Evolutionary conservation across 2,113 vertebrate species (phyloP), one percentile per base, ranked within the genome.

Genomic region (Tragelaphus imberbis): DNA sequence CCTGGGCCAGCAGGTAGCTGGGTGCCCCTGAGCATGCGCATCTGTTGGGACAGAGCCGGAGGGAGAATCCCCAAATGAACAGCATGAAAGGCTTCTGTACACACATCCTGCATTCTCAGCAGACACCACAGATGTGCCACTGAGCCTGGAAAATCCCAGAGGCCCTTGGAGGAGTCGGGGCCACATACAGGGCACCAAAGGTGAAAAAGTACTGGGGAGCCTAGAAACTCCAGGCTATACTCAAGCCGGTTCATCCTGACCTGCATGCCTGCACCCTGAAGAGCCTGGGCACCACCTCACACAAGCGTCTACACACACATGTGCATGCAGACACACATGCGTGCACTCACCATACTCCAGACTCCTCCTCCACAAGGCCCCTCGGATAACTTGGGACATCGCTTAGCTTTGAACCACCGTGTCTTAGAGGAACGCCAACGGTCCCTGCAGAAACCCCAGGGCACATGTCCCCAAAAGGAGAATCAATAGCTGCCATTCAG

Each of bases 71-170:
- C 15, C 0, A 0, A 53, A 4, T 36, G 40, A 13, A 15, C 33
- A 51, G 77, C n/a, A 4, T 3, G 1, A 17, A n/a, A 23, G 21
- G 55, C 15, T 47, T 47, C 28, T 58, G 19, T 12, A 3, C 11
- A 16, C 25, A 68, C 77, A 10, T 0, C 9, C 15, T 13, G 65
- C 28, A 15, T 47, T 68, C 94, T 84, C 47, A 33, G 2, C 17
- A 15, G 84, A n/a, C 17, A 59, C 21, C 65, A 75, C 40, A 88
- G 53, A 33, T 3, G 23, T 15, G 36, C 19, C 15, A 7, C 40
- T 10, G 28, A 79, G 36, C 56, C 44, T 16, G 61, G 89, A 90
- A 97, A 93, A 71, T 89, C 84, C 96, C 93, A 95, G 16, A 53
- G 84, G 40, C 47, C 21, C 21, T 8, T 21, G 17, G 68, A 88